Conservation (phyloP, 2,797 vertebrate genomes). For the Silurus aristotelis region DNA sequence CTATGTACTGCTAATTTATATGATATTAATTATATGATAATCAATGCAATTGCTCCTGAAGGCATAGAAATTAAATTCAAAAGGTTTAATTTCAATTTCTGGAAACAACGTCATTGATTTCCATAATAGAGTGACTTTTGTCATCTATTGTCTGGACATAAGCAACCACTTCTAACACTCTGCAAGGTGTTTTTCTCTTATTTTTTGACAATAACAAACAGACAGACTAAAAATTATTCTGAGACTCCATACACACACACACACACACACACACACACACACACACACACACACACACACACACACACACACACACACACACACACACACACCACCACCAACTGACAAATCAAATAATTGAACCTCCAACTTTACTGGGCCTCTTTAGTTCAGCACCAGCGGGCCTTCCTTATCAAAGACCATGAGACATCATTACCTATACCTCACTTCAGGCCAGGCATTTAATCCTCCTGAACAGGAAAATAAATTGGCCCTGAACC, state of each 20-base stretch:
- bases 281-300: too few species aligned
- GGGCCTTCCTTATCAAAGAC: conserved; percentile 27
- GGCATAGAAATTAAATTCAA: neutral
- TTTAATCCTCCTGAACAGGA: conserved; percentile 32
- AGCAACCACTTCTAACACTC: neutral
- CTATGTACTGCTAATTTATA: neutral
- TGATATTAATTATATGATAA: neutral
- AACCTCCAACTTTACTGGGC: conserved; percentile 29
- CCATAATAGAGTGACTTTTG: neutral
- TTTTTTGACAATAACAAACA: neutral
- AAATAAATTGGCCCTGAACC: conserved; percentile 18
- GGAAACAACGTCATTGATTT: neutral
- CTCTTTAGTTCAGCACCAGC: neutral
- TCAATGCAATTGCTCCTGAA: neutral
- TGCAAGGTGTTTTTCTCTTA: neutral
- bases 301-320: too few species aligned
- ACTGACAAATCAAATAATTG: conserved; percentile 43
- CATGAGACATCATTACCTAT: conserved; percentile 30
- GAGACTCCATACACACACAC: neutral
- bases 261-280: neutral
- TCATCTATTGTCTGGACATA: neutral
- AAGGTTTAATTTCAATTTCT: neutral
- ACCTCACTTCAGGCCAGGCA: conserved; percentile 18
- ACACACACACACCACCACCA: neutral
- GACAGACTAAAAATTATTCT: neutral